These are phyloP conservation scores for Drosophila grimshawi DNA, from an alignment of 1,140 invertebrate genomes.

Conservation along the genomic window DNA sequence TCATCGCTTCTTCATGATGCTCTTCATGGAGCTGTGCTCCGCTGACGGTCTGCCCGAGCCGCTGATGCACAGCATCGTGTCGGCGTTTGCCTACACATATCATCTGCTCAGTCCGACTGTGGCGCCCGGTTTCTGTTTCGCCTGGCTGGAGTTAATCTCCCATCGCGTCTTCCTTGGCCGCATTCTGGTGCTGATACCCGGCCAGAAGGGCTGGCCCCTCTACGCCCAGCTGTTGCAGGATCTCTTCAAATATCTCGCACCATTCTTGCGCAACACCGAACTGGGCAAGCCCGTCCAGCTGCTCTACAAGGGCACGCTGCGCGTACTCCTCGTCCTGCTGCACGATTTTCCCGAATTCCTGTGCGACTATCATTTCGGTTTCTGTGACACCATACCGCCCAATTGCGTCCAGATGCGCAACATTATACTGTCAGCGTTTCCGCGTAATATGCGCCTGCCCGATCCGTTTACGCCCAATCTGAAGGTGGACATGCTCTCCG, in stretches of 20 bases:
- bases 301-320: constrained; percentile 97
- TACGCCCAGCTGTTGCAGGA: constrained; percentile 97
- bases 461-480: constrained; percentile 99
- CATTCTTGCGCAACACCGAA: constrained; percentile 98
- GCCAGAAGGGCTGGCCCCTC: constrained; percentile 94
- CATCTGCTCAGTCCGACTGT: constrained; percentile 97
- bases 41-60: constrained; percentile 93
- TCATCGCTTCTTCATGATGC: constrained; percentile 98
- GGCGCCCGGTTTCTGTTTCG: constrained; percentile 98
- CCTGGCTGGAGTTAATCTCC: constrained; percentile 98
- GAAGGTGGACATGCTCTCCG: constrained; percentile 97
- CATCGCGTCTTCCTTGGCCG: constrained; percentile 98
- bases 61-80: constrained; percentile 87
- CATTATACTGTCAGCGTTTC: constrained; percentile 98
- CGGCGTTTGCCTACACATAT: constrained; percentile 95
- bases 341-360: constrained; percentile 99
- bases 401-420: constrained; percentile 99
- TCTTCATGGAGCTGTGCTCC: constrained; percentile 98
- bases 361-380: constrained; percentile 99
- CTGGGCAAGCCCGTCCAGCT: constrained; percentile 96
- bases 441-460: constrained; percentile 98
- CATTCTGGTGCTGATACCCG: constrained; percentile 94
- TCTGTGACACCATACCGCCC: constrained; percentile 99
- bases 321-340: constrained; percentile 97
- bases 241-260: constrained; percentile 98